These are phyloP conservation scores for Drosophila borealis DNA, from an alignment of 2,888 invertebrate species.

Conservation along the genomic window DNA sequence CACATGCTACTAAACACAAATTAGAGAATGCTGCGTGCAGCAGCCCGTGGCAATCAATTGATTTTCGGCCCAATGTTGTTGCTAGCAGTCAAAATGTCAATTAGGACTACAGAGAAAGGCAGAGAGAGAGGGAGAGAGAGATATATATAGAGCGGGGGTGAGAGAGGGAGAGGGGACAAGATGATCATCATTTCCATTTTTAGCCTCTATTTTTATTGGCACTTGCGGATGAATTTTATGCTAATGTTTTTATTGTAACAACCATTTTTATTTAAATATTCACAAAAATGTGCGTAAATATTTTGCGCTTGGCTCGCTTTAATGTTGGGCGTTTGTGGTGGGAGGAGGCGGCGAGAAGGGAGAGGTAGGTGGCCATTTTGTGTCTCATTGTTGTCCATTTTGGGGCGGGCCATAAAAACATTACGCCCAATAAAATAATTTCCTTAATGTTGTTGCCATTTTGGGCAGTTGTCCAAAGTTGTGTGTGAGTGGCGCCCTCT, in stretches of 20 bases:
- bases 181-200: conserved; percentile 61
- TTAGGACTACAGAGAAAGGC: conserved; percentile 36
- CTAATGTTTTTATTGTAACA: conserved; percentile 42
- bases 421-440: conserved; percentile 83
- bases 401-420: conserved; percentile 74
- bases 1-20: conserved; percentile 79
- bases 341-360: no score
- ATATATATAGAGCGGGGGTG: neutral
- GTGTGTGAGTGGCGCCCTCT: conserved; percentile 50
- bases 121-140: no score
- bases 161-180: conserved; percentile 1
- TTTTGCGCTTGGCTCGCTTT: conserved; percentile 42
- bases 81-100: conserved; percentile 69
- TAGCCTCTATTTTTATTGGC: conserved; percentile 13
- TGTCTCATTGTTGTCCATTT: conserved; percentile 62
- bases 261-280: conserved; percentile 48
- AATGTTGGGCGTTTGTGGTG: conserved; percentile 9
- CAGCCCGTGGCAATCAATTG: conserved; percentile 67
- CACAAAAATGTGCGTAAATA: conserved; percentile 59
- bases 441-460: conserved; percentile 61
- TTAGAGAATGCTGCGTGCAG: conserved; percentile 57
- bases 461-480: conserved; percentile 45
- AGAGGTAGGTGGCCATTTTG: conserved; percentile 41
- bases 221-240: conserved; percentile 60
- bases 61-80: conserved; percentile 53